phyloP scores from a whole-genome alignment of 1,140 invertebrate species.

The Drusus annulatus region DNA sequence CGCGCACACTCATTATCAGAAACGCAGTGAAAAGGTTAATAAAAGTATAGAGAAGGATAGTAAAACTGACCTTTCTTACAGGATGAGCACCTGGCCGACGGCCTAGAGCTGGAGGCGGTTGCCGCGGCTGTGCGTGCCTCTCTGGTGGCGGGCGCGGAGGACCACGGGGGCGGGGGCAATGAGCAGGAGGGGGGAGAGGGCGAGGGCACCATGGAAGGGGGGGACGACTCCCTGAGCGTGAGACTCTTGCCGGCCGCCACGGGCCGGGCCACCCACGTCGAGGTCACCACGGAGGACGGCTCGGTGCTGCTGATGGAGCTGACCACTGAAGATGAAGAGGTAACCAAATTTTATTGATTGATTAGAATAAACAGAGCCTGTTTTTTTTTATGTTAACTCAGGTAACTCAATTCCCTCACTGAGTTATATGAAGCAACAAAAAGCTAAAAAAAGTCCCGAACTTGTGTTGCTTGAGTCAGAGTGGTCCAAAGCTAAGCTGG shows the following conservation, averaged over 20 bases:
- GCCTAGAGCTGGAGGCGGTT: constrained; percentile 2
- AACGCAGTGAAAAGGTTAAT: too few relatives aligned
- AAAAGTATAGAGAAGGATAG: too few relatives aligned
- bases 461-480: too few relatives aligned
- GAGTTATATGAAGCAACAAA: too few relatives aligned
- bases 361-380: too few relatives aligned
- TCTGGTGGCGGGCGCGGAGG: background rate
- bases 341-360: background rate
- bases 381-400: too few relatives aligned
- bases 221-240: constrained; percentile 30
- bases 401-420: too few relatives aligned
- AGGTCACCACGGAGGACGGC: constrained; percentile 67
- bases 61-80: background rate
- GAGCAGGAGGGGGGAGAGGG: constrained; percentile 1
- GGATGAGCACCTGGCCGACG: constrained; percentile 19
- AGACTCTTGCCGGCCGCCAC: constrained; percentile 44
- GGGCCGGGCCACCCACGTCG: constrained; percentile 65
- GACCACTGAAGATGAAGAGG: constrained; percentile 63
- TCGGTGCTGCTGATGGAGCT: constrained; percentile 67
- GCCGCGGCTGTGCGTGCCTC: background rate
- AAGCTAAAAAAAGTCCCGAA: too few relatives aligned
- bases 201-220: background rate
- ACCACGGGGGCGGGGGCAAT: background rate
- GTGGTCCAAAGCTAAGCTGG: too few relatives aligned
- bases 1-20: too few relatives aligned